Evolutionary conservation across 1,140 invertebrate species (phyloP), one percentile per base, ranked within the genome.

Genomic region (Phthorimaea operculella): DNA sequence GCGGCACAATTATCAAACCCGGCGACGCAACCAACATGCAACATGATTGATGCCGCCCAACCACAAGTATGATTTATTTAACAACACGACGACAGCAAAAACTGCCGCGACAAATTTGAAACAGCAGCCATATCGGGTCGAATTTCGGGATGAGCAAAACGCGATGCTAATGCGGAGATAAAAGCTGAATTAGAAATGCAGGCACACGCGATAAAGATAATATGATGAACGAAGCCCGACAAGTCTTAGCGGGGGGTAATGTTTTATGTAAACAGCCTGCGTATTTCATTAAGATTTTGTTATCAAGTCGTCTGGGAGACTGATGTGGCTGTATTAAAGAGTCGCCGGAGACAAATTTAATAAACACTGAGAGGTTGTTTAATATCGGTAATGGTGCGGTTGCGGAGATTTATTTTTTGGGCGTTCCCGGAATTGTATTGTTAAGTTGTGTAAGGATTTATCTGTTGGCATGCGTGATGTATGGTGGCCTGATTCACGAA

Each of bases 21-120:
- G 55, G 51, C 51, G 42, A 17, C 33, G 28, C 51, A 58, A 64
- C 50, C 54, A 64, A 66, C 71, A 74, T 69, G 64, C 69, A 71
- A 79, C 73, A 70, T 79, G 74, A 82, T 79, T 75, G 79, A 82
- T 82, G 71, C 54, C 50, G 57, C 55, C 52, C 54, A 65, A 62
- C 57, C 60, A 60, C 59, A 64, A 67, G 60, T 63, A 70, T 76
- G 76, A 76, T 80, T 78, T 75, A 82, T 79, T 71, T 72, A 65
- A 62, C 64, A 59, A 65, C 39, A 48, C 56, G 12, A 53, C 34
- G 36, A 59, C 45, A 17, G 54, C 62, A 62, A 68, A 64, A 66
- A 59, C 11, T 48, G 55, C 61, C 33, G 48, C 55, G 34, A 57
- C 58, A 56, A 58, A 63, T 68, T 65, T 55, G 62, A 64, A 60